Percentiles rank a stretch among this genome's conserved stretches.
Evolutionary conservation across 2,888 invertebrate species (phyloP).

Genomic region (Octodonta nipae): DNA sequence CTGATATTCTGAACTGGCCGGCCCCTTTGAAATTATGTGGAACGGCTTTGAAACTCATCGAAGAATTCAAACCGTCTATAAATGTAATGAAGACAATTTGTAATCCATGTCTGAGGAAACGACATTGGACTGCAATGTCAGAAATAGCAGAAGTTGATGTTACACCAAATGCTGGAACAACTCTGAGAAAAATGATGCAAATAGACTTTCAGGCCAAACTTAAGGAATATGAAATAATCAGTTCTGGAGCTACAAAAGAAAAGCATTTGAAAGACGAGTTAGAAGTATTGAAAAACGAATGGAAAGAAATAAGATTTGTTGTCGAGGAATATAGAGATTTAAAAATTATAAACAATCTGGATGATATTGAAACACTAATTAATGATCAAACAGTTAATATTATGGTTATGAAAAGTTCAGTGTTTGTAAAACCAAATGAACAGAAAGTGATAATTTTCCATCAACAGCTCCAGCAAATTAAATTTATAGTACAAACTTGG

Average conservation of each 20-base stretch:
- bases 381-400: slow-evolving; percentile 71
- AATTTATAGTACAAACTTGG: slow-evolving; percentile 62
- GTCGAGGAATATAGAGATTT: slow-evolving; percentile 51
- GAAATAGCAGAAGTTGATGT: slow-evolving; percentile 49
- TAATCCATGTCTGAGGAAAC: slow-evolving; percentile 60
- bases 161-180: slow-evolving; percentile 65
- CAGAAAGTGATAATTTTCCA: slow-evolving; percentile 53
- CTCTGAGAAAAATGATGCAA: slow-evolving; percentile 62
- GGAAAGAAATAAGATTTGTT: slow-evolving; percentile 56
- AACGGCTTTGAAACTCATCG: slow-evolving; percentile 48
- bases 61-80: slow-evolving; percentile 61
- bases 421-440: slow-evolving; percentile 70
- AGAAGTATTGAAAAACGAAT: slow-evolving; percentile 61
- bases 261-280: slow-evolving; percentile 56
- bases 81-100: slow-evolving; percentile 77
- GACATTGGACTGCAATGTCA: slow-evolving; percentile 80
- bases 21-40: slow-evolving; percentile 66
- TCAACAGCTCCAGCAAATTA: slow-evolving; percentile 49
- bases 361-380: slow-evolving; percentile 60
- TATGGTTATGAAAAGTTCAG: slow-evolving; percentile 68
- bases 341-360: slow-evolving; percentile 51
- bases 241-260: slow-evolving; percentile 67
- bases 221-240: slow-evolving; percentile 66
- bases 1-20: slow-evolving; percentile 62
- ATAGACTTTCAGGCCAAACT: slow-evolving; percentile 53